Evolutionary conservation across 92 coral and sea anemone species (phyloP), one percentile per base, ranked within the genome.

Genomic region (Galaxea fascicularis): DNA sequence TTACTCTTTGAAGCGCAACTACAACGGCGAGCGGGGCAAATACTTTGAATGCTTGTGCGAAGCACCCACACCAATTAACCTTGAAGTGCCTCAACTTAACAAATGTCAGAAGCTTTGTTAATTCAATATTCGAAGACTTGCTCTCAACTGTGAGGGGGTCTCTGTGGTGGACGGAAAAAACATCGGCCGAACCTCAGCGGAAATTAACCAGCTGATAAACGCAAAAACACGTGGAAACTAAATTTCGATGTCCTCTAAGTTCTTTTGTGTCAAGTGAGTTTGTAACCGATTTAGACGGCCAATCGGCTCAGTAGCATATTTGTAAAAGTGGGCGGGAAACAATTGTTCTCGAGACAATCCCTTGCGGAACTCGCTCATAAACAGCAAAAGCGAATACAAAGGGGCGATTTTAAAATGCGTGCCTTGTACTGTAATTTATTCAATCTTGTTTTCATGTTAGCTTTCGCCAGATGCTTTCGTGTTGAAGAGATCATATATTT

Each of bases 341-440:
- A 22, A 65, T 78, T 78, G 83, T 78, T 27, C 28, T 29, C n/a
- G n/a, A 21, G 44, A 62, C 30, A 78, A 65, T 35, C 46, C 16
- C n/a, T 17, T 39, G 26, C 58, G 58, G 71, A 77, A 24, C 25
- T 21, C 60, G 9, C 74, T 78, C 74, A 78, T 25, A 65, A 45
- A 47, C 49, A 16, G 47, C 10, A 41, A 22, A 17, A 8, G 4
- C 10, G 29, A 65, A 52, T 10, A 79, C 66, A 79, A 79, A 65
- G 65, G 8, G n/a, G 9, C 30, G 9, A 31, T 66, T 11, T 65
- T 39, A 49, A 28, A 51, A n/a, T 79, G 74, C 74, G 63, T 49
- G 65, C 65, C 35, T 15, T 11, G 41, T 39, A 52, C 75, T 51
- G n/a, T 47, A 79, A 79, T 79, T 30, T 79, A 79, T 79, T 79